phyloP scores from a whole-genome alignment of 92 coral and sea anemone species.

The Bergia sp. region DNA sequence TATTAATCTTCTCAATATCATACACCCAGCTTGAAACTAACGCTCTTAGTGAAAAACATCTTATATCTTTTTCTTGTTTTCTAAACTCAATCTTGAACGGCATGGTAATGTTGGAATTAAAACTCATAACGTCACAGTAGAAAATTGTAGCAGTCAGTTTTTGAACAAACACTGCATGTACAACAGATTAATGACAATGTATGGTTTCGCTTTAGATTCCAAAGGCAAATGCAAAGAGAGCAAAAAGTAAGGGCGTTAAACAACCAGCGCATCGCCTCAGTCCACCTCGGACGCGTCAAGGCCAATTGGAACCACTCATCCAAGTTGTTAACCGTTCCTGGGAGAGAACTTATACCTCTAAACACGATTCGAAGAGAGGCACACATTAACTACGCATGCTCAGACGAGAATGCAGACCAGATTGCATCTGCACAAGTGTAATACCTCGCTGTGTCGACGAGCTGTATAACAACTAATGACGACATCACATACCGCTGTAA shows the following conservation, averaged over 20 bases:
- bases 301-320: neutral
- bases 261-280: neutral
- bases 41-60: no score
- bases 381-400: conserved; percentile 37
- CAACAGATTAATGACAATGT: neutral
- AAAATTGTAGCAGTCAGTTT: neutral
- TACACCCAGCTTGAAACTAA: no score
- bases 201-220: neutral
- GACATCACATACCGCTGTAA: no score
- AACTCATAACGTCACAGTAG: no score
- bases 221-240: neutral
- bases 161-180: neutral
- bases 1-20: no score
- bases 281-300: neutral
- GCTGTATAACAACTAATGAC: no score
- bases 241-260: neutral
- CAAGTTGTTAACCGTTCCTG: neutral
- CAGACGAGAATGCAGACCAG: conserved; percentile 7
- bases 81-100: no score
- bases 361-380: conserved; percentile 1
- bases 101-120: no score
- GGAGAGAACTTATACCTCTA: conserved; percentile 1
- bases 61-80: no score
- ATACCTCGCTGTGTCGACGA: neutral
- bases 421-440: neutral